A percentile compares a stretch with the other conserved stretches of the same genome.
Evolutionary conservation across 2,797 vertebrate species (phyloP).

Genomic region (Coilia nasus): DNA sequence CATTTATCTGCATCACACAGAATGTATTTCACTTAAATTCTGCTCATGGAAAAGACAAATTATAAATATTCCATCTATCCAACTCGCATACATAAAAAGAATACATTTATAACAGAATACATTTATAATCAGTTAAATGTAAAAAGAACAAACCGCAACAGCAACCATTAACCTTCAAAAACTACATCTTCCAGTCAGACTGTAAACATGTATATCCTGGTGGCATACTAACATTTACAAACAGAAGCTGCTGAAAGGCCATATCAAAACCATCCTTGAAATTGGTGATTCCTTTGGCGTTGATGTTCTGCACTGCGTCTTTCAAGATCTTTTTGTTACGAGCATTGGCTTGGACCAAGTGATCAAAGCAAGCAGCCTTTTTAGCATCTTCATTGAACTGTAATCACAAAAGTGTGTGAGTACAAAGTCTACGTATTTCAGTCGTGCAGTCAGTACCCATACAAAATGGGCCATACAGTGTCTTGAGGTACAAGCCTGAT

Average conservation of each 20-base stretch:
- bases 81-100: neutral
- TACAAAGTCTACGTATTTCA: too few relatives aligned
- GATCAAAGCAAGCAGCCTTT: constrained; percentile 87
- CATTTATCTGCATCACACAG: constrained; percentile 73
- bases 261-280: constrained; percentile 91
- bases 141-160: neutral
- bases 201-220: neutral
- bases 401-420: constrained; percentile 32
- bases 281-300: constrained; percentile 92
- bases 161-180: too few relatives aligned
- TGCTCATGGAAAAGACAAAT: neutral
- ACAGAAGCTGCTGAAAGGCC: constrained; percentile 88
- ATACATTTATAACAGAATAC: neutral
- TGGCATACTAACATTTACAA: neutral
- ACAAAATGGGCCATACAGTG: too few relatives aligned
- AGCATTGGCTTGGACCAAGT: constrained; percentile 96
- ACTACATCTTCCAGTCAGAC: too few relatives aligned
- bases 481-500: too few relatives aligned
- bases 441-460: too few relatives aligned
- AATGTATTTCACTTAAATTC: neutral
- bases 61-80: neutral
- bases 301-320: constrained; percentile 86
- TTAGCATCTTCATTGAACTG: constrained; percentile 92
- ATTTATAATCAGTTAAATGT: neutral
- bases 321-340: constrained; percentile 95